Conservation (phyloP, 1,140 invertebrate genomes). For the Holotrichia oblita region DNA sequence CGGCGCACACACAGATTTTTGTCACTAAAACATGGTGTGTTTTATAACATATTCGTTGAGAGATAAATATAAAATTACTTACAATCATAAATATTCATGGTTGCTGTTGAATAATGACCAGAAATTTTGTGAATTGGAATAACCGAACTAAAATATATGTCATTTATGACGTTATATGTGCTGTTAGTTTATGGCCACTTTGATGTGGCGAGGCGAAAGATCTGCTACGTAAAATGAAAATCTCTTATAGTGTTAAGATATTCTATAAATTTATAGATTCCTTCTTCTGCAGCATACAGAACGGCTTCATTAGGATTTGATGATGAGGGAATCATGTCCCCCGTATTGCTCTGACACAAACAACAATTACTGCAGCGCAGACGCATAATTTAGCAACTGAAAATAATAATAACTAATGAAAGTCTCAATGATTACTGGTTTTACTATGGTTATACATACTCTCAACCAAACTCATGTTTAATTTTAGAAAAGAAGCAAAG, state of each 20-base stretch:
- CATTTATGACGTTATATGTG: too few relatives aligned
- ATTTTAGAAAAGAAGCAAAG: background rate
- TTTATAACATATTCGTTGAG: background rate
- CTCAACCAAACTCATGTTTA: background rate
- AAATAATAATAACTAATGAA: background rate
- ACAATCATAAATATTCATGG: conserved; percentile 8
- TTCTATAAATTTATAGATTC: too few relatives aligned
- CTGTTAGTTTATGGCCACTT: too few relatives aligned
- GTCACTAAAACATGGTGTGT: conserved; percentile 31
- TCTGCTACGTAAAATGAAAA: too few relatives aligned
- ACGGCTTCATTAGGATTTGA: too few relatives aligned
- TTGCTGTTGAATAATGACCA: background rate
- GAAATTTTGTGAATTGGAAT: background rate
- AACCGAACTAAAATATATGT: too few relatives aligned
- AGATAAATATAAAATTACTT: background rate
- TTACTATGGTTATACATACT: background rate
- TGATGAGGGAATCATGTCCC: too few relatives aligned
- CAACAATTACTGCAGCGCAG: background rate
- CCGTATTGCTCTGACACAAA: background rate
- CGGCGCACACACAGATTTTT: conserved; percentile 39
- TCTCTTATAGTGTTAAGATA: too few relatives aligned
- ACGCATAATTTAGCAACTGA: background rate
- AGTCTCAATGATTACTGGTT: background rate
- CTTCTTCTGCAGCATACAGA: too few relatives aligned
- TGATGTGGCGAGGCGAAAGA: too few relatives aligned